A percentile compares a stretch with the other conserved stretches of the same genome.
Evolutionary conservation across 64 coral and sea anemone species (phyloP).

Genomic region (Montipora foliosa): DNA sequence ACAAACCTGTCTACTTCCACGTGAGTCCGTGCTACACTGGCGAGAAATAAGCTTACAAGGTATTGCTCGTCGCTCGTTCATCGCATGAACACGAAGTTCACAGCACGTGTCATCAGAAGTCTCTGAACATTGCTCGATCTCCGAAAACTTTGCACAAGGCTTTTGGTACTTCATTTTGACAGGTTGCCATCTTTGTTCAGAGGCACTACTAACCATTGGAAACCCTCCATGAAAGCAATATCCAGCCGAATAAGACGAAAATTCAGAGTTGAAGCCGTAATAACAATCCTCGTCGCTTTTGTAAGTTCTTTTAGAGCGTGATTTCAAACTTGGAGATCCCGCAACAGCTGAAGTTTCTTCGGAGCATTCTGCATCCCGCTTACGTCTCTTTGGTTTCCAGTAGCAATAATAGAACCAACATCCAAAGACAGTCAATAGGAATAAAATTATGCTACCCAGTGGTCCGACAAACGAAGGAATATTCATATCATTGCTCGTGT

Average conservation of each 20-base stretch:
- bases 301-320: background rate
- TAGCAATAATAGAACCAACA: constrained; percentile 47
- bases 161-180: background rate
- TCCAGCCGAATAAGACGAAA: constrained; percentile 2
- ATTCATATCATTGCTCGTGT: background rate
- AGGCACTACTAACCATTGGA: constrained; percentile 19
- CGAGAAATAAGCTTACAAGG: background rate
- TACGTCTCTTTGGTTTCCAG: constrained; percentile 23
- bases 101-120: background rate
- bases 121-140: background rate
- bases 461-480: constrained; percentile 37
- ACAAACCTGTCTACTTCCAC: background rate
- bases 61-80: constrained; percentile 1
- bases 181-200: constrained; percentile 28
- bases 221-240: constrained; percentile 51
- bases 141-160: background rate
- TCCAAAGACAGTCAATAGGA: constrained; percentile 11
- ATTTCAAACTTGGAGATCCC: background rate
- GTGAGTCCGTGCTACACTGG: background rate
- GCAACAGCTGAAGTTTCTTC: background rate
- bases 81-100: constrained; percentile 10
- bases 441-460: constrained; percentile 4
- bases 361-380: background rate
- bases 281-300: constrained; percentile 1
- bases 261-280: background rate